Conservation (phyloP, 2,797 vertebrate genomes). For the Acipenser oxyrinchus region DNA sequence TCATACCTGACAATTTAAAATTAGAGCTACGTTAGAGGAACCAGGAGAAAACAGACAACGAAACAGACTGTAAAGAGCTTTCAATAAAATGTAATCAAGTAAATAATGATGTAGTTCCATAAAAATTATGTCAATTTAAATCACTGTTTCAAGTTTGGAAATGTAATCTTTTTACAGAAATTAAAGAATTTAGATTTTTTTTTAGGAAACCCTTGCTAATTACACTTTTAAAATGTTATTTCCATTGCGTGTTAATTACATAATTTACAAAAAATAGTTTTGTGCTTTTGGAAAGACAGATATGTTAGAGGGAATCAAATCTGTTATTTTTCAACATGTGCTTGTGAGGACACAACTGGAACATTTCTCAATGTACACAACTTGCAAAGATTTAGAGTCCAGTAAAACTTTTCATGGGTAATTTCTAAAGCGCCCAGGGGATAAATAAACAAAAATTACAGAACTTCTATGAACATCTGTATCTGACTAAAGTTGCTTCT, state of each 20-base stretch:
- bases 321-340: slow-evolving; percentile 39
- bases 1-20: too few relatives aligned
- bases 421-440: neutral
- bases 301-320: slow-evolving; percentile 4
- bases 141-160: too few relatives aligned
- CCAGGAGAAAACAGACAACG: too few relatives aligned
- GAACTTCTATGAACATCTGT: slow-evolving; percentile 24
- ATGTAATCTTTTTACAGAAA: too few relatives aligned
- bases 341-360: slow-evolving; percentile 31
- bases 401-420: neutral
- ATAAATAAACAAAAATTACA: neutral
- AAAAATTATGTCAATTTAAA: too few relatives aligned
- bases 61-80: too few relatives aligned
- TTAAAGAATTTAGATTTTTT: too few relatives aligned
- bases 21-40: too few relatives aligned
- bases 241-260: neutral
- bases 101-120: too few relatives aligned
- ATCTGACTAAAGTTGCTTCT: slow-evolving; percentile 14
- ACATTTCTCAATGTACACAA: slow-evolving; percentile 28
- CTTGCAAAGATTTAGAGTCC: slow-evolving; percentile 22
- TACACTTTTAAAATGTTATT: too few relatives aligned
- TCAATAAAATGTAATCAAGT: too few relatives aligned
- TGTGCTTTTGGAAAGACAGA: neutral
- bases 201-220: too few relatives aligned
- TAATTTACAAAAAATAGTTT: neutral